phyloP scores from a whole-genome alignment of 2,888 invertebrate species.

The Ceriagrion tenellum region DNA sequence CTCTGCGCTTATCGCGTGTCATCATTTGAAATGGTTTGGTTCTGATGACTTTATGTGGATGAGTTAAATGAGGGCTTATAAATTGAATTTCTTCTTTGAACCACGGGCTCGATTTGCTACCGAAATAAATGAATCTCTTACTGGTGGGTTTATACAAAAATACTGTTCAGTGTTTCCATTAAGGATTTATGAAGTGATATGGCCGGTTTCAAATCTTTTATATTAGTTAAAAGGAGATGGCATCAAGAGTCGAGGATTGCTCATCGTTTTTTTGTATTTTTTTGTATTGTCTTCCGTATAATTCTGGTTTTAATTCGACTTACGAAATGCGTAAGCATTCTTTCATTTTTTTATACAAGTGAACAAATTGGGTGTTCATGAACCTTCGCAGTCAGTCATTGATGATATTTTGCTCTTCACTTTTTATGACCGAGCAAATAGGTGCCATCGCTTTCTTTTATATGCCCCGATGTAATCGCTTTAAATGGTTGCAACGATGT shows the following conservation, averaged over 20 bases:
- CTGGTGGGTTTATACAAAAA: neutral
- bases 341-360: neutral
- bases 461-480: neutral
- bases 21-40: too few species aligned
- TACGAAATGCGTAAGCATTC: neutral
- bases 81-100: neutral
- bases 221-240: neutral
- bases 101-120: neutral
- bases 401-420: neutral
- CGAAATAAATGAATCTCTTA: neutral
- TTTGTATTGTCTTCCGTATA: neutral
- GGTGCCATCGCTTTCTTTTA: neutral
- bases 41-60: neutral
- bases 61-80: neutral
- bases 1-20: too few species aligned
- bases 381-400: neutral
- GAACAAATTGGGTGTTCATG: neutral
- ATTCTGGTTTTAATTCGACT: neutral
- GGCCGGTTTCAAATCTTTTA: neutral
- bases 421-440: neutral
- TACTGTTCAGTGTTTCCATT: neutral
- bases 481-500: neutral
- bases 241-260: neutral
- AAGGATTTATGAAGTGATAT: neutral
- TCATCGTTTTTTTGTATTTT: neutral